phyloP scores from a whole-genome alignment of 2,888 invertebrate species.

The Portevinia maculata region DNA sequence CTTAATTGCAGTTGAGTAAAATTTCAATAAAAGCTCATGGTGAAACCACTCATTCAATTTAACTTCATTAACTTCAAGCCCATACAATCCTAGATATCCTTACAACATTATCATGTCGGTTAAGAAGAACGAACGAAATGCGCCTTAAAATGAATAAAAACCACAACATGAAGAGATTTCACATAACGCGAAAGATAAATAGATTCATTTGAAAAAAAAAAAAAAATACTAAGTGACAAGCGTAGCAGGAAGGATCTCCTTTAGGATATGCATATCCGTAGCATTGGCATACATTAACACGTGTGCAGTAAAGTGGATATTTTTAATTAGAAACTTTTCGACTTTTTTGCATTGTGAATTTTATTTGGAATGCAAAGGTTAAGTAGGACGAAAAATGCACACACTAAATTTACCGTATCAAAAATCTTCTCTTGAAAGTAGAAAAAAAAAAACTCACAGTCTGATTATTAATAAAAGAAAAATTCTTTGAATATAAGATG shows the following conservation, averaged over 20 bases:
- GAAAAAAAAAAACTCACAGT: no score
- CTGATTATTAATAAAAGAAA: no score
- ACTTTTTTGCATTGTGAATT: constrained; percentile 58
- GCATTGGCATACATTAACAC: constrained; percentile 11
- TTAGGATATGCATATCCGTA: constrained; percentile 48
- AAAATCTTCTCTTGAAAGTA: no score
- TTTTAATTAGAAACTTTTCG: constrained; percentile 72
- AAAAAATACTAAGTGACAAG: background rate
- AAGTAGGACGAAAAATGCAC: constrained; percentile 53
- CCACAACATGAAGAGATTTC: constrained; percentile 37
- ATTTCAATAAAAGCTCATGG: constrained; percentile 54
- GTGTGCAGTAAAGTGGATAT: constrained; percentile 70
- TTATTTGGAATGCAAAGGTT: constrained; percentile 66
- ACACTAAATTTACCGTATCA: constrained; percentile 65
- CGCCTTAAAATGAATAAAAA: constrained; percentile 55
- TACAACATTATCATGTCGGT: background rate
- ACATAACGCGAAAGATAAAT: constrained; percentile 46
- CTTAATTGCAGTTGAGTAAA: background rate
- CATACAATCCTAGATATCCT: background rate
- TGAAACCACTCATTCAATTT: constrained; percentile 72
- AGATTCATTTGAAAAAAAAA: constrained; percentile 53
- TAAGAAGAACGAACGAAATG: constrained; percentile 10
- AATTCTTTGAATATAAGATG: no score
- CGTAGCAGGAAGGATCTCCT: constrained; percentile 51
- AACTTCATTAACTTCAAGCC: constrained; percentile 67